A percentile compares a stretch with the other conserved stretches of the same genome.
phyloP scores from a whole-genome alignment of 2,113 vertebrate genomes.

The Urocynchramus pylzowi region DNA sequence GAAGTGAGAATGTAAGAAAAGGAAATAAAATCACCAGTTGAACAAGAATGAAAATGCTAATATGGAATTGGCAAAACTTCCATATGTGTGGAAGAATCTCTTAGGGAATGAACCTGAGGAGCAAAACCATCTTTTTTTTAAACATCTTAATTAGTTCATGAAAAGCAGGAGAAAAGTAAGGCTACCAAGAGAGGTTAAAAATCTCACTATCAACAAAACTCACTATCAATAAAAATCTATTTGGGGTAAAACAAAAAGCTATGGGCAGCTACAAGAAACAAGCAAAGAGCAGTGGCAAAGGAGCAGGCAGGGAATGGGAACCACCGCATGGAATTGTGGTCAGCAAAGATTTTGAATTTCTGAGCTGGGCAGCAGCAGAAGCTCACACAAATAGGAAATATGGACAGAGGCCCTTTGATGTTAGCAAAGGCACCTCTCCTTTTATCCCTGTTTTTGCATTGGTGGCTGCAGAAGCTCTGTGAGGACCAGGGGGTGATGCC shows the following conservation, averaged over 20 bases:
- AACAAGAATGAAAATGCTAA: neutral
- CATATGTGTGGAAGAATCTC: neutral
- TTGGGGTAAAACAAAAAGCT: neutral
- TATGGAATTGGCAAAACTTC: neutral
- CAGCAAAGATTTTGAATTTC: neutral
- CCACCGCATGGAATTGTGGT: neutral
- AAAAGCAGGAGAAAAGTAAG: neutral
- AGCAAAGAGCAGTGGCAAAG: neutral
- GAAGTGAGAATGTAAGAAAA: neutral
- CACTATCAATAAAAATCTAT: neutral
- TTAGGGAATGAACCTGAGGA: neutral
- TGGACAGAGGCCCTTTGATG: neutral
- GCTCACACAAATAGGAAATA: neutral
- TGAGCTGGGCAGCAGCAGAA: neutral
- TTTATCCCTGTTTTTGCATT: neutral
- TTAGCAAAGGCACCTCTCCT: neutral
- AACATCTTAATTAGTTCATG: neutral
- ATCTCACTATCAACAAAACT: neutral
- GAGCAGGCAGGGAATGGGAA: neutral
- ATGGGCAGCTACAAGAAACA: neutral
- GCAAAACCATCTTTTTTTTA: neutral
- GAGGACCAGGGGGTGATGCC: neutral
- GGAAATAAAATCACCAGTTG: neutral
- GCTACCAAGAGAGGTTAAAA: neutral
- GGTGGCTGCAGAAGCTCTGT: neutral